Evolutionary conservation across 2,113 vertebrate genomes (phyloP).

Genomic region (Periophthalmodon schlosseri): DNA sequence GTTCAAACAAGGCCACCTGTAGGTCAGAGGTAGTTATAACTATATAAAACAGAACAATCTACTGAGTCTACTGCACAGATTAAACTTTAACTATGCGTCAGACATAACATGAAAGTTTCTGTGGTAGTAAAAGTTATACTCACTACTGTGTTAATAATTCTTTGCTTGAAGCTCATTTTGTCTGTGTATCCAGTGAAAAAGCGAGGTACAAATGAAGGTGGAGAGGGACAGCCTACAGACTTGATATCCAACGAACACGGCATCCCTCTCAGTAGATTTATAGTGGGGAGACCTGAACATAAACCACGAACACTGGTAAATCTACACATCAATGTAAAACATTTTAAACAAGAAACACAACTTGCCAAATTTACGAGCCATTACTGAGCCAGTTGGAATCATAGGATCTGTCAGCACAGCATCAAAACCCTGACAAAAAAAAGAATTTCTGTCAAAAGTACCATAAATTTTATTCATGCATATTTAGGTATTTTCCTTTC

Average conservation of each 20-base stretch:
- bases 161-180: slow-evolving; percentile 81
- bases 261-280: slow-evolving; percentile 74
- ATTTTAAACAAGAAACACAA: not conserved
- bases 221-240: slow-evolving; percentile 70
- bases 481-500: not conserved
- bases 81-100: not conserved
- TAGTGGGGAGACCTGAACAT: slow-evolving; percentile 56
- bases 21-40: slow-evolving; percentile 5
- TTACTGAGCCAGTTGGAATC: slow-evolving; percentile 58
- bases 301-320: not conserved
- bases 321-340: not conserved
- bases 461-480: not conserved
- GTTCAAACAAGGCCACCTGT: slow-evolving; percentile 73
- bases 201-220: slow-evolving; percentile 77
- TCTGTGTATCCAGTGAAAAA: slow-evolving; percentile 75
- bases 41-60: not conserved
- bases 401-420: slow-evolving; percentile 72
- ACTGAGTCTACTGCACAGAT: no score
- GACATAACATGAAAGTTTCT: not conserved
- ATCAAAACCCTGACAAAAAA: slow-evolving; percentile 64
- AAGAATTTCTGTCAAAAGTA: not conserved
- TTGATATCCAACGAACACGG: slow-evolving; percentile 62
- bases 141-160: slow-evolving; percentile 77
- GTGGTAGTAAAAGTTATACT: not conserved
- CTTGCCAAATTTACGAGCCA: slow-evolving; percentile 66